These are phyloP conservation scores for Zaprionus gabonicus DNA, from an alignment of 1,140 invertebrate genomes.

Conservation along the genomic window DNA sequence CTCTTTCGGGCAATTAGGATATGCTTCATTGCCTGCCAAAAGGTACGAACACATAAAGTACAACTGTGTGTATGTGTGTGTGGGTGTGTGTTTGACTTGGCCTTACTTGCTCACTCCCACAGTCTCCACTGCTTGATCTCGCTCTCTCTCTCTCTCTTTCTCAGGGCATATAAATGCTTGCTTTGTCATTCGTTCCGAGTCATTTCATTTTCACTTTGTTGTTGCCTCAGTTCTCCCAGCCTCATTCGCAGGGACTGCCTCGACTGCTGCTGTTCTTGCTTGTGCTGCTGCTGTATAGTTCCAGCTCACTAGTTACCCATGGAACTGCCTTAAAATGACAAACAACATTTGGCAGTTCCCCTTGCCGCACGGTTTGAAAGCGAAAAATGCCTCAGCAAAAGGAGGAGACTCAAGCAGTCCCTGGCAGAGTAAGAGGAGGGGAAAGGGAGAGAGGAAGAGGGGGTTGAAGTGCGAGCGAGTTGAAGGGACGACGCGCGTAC, in stretches of 20 bases:
- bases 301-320: slow-evolving; percentile 80
- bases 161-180: slow-evolving; percentile 70
- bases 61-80: slow-evolving; percentile 26
- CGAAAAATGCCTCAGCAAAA: slow-evolving; percentile 66
- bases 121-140: background rate
- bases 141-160: slow-evolving; percentile 6
- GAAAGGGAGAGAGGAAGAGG: background rate
- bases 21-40: slow-evolving; percentile 78
- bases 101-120: slow-evolving; percentile 6
- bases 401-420: slow-evolving; percentile 13
- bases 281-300: slow-evolving; percentile 60
- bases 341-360: slow-evolving; percentile 72
- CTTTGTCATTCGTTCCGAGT: slow-evolving; percentile 82
- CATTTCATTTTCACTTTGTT: slow-evolving; percentile 83
- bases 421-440: background rate
- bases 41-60: slow-evolving; percentile 67
- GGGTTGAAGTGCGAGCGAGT: background rate
- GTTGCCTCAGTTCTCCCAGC: slow-evolving; percentile 57
- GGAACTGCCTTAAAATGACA: slow-evolving; percentile 79
- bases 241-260: slow-evolving; percentile 30
- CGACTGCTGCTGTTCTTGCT: slow-evolving; percentile 21
- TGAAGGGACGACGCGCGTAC: slow-evolving; percentile 59
- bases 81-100: slow-evolving; percentile 44
- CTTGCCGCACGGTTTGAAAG: slow-evolving; percentile 40
- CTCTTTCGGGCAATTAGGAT: slow-evolving; percentile 62